Evolutionary conservation across 2,113 vertebrate species (phyloP).

Genomic region (Bujurquina vittata): DNA sequence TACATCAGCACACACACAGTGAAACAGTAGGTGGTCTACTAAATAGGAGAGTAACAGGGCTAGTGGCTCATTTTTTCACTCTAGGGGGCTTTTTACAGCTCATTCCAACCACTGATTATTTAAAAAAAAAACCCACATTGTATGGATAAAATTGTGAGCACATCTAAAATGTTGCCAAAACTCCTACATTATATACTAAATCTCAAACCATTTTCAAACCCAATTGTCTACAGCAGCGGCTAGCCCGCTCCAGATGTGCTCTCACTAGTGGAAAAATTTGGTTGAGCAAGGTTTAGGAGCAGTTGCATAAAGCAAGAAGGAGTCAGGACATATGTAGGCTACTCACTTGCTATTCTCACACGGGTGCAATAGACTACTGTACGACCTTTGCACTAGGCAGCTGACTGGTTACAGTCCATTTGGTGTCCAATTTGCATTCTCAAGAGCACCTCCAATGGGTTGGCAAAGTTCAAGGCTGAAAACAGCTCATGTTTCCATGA

Average conservation of each 20-base stretch:
- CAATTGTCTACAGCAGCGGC: neutral
- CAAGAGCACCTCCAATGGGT: neutral
- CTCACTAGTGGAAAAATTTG: neutral
- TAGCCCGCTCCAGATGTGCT: neutral
- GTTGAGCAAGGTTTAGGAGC: neutral
- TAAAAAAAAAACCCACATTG: neutral
- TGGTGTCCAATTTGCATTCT: neutral
- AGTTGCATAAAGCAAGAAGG: neutral
- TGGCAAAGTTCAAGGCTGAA: neutral
- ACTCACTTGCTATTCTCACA: neutral
- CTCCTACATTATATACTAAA: neutral
- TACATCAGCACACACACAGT: constrained; percentile 3
- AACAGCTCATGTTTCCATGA: neutral
- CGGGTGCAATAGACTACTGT: neutral
- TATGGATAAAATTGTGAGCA: neutral
- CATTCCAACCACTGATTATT: constrained; percentile 19
- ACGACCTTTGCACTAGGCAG: neutral
- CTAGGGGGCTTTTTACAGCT: neutral
- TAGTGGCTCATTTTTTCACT: neutral
- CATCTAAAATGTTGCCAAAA: neutral
- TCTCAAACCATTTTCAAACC: neutral
- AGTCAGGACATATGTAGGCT: neutral
- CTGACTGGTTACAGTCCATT: neutral
- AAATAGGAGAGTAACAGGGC: constrained; percentile 3
- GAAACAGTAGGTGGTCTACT: constrained; percentile 19